A percentile compares a stretch with the other conserved stretches of the same genome.
phyloP scores from a whole-genome alignment of 2,888 invertebrate genomes.

The Nudaria mundana region DNA sequence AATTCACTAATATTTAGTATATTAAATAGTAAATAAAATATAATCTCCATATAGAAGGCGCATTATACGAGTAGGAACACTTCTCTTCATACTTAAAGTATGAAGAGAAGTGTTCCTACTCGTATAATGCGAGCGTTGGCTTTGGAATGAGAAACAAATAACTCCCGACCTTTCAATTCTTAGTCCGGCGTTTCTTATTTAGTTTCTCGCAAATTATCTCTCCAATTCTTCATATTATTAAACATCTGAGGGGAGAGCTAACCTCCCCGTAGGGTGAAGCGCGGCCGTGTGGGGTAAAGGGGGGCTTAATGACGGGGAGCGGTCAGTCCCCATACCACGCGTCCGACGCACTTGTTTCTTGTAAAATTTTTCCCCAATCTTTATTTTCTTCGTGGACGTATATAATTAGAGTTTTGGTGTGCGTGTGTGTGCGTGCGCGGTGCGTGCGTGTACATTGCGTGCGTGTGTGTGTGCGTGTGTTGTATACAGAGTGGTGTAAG shows the following conservation, averaged over 20 bases:
- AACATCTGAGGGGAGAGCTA: slow-evolving; percentile 77
- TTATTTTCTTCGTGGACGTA: slow-evolving; percentile 79
- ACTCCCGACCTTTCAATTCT: slow-evolving; percentile 75
- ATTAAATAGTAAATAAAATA: too few species aligned
- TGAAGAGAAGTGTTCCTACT: slow-evolving; percentile 19
- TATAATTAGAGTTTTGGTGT: slow-evolving; percentile 70
- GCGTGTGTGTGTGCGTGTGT: slow-evolving; percentile 25
- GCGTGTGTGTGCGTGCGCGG: slow-evolving; percentile 36
- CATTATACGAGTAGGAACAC: too few species aligned
- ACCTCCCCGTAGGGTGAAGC: slow-evolving; percentile 46
- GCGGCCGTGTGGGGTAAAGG: slow-evolving; percentile 48
- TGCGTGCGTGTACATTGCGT: slow-evolving; percentile 30
- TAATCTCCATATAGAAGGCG: too few species aligned
- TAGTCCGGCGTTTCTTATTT: slow-evolving; percentile 80
- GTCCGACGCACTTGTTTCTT: slow-evolving; percentile 77
- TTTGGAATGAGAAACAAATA: slow-evolving; percentile 35
- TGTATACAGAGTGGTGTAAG: slow-evolving; percentile 55
- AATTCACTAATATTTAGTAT: too few species aligned
- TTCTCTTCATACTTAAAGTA: too few species aligned
- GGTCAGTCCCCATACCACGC: slow-evolving; percentile 67
- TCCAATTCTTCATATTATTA: slow-evolving; percentile 82
- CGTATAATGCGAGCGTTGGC: slow-evolving; percentile 28
- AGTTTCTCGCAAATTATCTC: slow-evolving; percentile 82
- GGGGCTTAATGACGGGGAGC: slow-evolving; percentile 75
- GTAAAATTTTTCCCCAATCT: slow-evolving; percentile 81